Evolutionary conservation across 2,113 vertebrate species (phyloP).

Genomic region (Onychostruthus taczanowskii): DNA sequence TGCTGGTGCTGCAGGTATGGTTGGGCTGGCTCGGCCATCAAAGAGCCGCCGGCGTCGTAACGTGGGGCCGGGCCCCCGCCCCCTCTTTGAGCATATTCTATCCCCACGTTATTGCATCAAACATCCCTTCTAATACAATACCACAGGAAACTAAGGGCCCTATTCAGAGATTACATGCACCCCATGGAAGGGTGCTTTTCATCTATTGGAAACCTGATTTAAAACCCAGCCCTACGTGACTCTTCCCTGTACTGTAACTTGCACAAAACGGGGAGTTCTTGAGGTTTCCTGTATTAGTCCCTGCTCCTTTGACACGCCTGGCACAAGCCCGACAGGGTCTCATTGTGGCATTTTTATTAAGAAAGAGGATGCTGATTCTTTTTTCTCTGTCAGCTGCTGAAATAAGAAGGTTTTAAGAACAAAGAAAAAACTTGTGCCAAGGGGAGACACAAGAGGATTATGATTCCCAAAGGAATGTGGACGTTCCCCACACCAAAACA

Average conservation of each 20-base stretch:
- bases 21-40: background rate
- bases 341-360: conserved; percentile 51
- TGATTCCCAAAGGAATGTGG: background rate
- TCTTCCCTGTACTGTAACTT: conserved; percentile 38
- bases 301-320: conserved; percentile 54
- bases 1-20: background rate
- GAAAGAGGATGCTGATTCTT: conserved; percentile 41
- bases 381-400: conserved; percentile 55
- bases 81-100: conserved; percentile 31
- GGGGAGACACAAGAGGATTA: conserved; percentile 43
- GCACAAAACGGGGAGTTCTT: conserved; percentile 34
- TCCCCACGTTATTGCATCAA: conserved; percentile 25
- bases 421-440: conserved; percentile 61
- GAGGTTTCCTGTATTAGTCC: conserved; percentile 27
- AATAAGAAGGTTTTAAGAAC: conserved; percentile 66
- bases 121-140: background rate
- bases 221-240: conserved; percentile 32
- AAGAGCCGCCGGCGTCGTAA: background rate
- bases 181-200: conserved; percentile 55
- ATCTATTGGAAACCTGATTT: conserved; percentile 38
- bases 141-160: conserved; percentile 31
- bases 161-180: conserved; percentile 45
- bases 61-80: background rate
- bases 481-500: background rate
- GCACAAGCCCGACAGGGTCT: conserved; percentile 40